Conservation (phyloP, 2,113 vertebrate species). For the Cavia aperea region DNA sequence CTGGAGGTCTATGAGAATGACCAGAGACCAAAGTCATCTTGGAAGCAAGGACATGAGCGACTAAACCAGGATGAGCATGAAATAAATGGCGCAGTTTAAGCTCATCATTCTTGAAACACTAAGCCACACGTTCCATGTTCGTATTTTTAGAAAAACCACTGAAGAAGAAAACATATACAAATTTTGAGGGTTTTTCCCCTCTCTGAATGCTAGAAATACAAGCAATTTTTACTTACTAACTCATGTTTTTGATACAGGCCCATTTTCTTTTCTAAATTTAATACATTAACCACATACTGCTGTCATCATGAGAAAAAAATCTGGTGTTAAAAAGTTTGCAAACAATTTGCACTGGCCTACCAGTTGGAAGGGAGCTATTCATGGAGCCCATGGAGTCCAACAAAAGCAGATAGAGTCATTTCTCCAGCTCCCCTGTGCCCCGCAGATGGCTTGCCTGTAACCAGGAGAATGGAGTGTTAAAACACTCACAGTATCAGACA, state of each 20-base stretch:
- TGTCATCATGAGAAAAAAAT: background rate
- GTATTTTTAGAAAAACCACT: background rate
- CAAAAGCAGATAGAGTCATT: background rate
- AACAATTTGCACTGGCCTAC: background rate
- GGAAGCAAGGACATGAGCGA: background rate
- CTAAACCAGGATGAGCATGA: background rate
- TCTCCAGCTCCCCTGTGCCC: background rate
- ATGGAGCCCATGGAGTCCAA: background rate
- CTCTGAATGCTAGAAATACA: background rate
- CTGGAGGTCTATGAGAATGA: background rate
- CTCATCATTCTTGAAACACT: background rate
- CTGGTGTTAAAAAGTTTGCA: background rate
- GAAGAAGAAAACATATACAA: background rate
- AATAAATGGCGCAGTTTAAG: background rate
- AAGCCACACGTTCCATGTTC: background rate
- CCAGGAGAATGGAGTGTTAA: background rate
- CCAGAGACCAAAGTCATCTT: background rate
- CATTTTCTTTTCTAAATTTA: background rate
- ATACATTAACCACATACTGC: background rate
- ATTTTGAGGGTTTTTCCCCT: background rate
- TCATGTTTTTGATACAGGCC: background rate
- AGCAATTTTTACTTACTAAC: background rate
- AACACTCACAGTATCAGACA: background rate
- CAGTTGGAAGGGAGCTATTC: background rate
- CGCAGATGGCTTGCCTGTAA: background rate